These are phyloP conservation scores for Monodelphis domestica DNA, from an alignment of 2,797 vertebrate species.

Conservation along the genomic window DNA sequence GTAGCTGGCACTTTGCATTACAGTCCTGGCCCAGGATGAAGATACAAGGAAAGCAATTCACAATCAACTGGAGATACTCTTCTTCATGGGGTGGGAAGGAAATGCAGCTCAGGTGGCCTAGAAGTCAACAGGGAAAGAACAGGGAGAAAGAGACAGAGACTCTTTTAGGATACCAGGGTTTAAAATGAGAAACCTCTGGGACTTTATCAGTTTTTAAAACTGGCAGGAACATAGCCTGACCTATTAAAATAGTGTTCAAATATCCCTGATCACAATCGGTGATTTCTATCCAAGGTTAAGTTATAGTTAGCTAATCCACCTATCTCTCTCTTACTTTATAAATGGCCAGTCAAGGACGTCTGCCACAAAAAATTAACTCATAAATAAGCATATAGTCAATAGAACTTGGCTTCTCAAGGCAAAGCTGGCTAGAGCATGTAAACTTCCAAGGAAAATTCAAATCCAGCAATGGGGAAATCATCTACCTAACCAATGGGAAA, in stretches of 20 bases:
- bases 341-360: background rate
- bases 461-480: conserved; percentile 20
- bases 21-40: conserved; percentile 95
- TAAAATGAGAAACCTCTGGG: conserved; percentile 17
- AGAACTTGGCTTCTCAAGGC: conserved; percentile 7
- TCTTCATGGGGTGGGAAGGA: conserved; percentile 93
- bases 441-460: conserved; percentile 24
- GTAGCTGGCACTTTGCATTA: conserved; percentile 90
- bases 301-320: background rate
- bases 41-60: conserved; percentile 90
- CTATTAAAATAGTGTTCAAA: conserved; percentile 9
- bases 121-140: conserved; percentile 6
- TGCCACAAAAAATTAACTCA: conserved; percentile 6
- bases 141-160: conserved; percentile 27
- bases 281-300: conserved; percentile 26
- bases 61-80: conserved; percentile 91
- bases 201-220: conserved; percentile 30
- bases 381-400: background rate
- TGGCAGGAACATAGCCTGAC: conserved; percentile 14
- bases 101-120: conserved; percentile 92
- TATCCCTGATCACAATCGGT: conserved; percentile 1
- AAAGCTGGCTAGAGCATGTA: background rate
- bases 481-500: conserved; percentile 29
- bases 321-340: background rate
- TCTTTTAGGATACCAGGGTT: conserved; percentile 1